Evolutionary conservation across 2,888 invertebrate species (phyloP), one percentile per base, ranked within the genome.

Genomic region (Phlogophora meticulosa): DNA sequence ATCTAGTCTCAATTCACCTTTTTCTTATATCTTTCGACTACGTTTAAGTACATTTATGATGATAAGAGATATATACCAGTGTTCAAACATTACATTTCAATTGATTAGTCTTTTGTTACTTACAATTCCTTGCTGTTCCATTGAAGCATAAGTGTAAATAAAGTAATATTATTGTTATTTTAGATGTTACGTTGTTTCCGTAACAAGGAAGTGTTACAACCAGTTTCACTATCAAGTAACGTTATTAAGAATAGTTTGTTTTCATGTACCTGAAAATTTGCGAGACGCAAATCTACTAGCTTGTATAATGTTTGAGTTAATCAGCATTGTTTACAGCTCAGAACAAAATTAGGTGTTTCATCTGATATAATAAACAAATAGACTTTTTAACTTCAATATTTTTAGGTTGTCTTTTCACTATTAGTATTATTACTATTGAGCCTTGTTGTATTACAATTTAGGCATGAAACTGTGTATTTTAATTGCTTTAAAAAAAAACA

Each of bases 101-200:
- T 72, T 64, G 76, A 60, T 79, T 77, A 68, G 77, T 65, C 53
- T 59, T 80, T 63, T 76, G 78, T 90, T 94, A 95, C 95, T 95
- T 93, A 95, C 95, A 93, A 94, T 92, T 94, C 94, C 94, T 90
- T 95, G 95, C 95, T 95, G 93, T 85, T 92, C 93, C 92, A 89
- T 88, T 85, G 93, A 91, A 85, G 94, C 94, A 92, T 90, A 90
- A 87, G 91, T 91, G 90, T 91, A 85, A 88, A 85, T 86, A 84
- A 90, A 70, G 65, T 72, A 62, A 75, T 60, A 68, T 80, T 78
- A 68, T 61, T 80, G 38, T 55, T 45, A 57, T 72, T 53, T 56
- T 45, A 20, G 56, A 72, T 45, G 66, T 66, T 72, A 72, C 78
- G 58, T 66, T 43, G 28, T 43, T 28, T n/a, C 42, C 73, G 57